Evolutionary conservation across 2,797 vertebrate genomes (phyloP), one percentile per base, ranked within the genome.

Genomic region (Ibycter americanus): DNA sequence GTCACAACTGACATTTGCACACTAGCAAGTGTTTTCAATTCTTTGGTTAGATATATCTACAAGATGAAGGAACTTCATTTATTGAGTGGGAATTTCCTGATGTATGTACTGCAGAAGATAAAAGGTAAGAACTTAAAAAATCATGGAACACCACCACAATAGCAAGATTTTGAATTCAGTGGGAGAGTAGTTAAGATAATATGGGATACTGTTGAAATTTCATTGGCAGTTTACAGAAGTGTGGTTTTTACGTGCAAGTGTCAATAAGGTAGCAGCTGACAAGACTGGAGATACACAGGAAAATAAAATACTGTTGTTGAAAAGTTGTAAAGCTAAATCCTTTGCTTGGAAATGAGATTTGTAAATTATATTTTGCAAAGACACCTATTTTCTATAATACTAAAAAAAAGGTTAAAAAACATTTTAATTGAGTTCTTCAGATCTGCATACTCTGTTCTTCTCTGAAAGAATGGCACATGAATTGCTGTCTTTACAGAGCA

Each of bases 31-130:
- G 42, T 89, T 83, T 66, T 93, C 62, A 83, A 14, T 32, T 83
- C 55, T 66, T 91, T 87, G 83, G 83, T 93, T 93, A 97, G 96
- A 93, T 97, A 67, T 32, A 16, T 36, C 73, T 97, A 93, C 84
- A 95, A 55, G 95, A 97, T 80, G 86, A 97, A 92, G 93, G 93
- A 93, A 51, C 36, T 46, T 36, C 1, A 46, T 97, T 97, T 95
- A 42, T 6, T 40, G 32, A 85, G n/a, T 97, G 94, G 84, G 40
- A 38, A 25, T n/a, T 91, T 71, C 77, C 91, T 95, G n/a, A 12
- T 29, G 3, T 25, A 21, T 85, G 87, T 89, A 31, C 20, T 40
- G 6, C 86, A 66, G 17, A 47, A 94, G 26, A 89, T 32, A 63
- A 58, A 97, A 83, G 2, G 73, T 96, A 94, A 97, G 70, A 62